These are phyloP conservation scores for Drosophila chauvacae DNA, from an alignment of 1,140 invertebrate species.

Conservation along the genomic window DNA sequence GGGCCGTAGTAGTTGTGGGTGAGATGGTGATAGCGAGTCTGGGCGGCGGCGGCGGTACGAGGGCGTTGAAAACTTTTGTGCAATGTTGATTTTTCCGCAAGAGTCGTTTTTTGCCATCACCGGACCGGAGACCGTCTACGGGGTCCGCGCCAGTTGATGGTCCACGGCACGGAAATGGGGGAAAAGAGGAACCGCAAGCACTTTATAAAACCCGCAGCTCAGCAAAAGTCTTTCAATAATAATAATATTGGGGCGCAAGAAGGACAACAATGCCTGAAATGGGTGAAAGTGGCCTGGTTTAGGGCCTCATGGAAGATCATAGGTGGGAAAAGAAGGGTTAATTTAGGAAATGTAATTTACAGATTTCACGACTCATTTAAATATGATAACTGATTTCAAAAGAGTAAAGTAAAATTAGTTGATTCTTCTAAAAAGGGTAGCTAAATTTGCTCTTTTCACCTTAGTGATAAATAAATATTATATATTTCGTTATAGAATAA, in stretches of 20 bases:
- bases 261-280: constrained; percentile 46
- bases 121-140: constrained; percentile 57
- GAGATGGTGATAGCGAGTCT: constrained; percentile 13
- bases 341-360: not conserved
- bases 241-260: constrained; percentile 74
- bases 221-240: constrained; percentile 77
- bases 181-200: constrained; percentile 58
- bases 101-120: constrained; percentile 73
- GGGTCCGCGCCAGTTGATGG: constrained; percentile 19
- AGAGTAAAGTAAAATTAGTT: not conserved
- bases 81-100: constrained; percentile 83
- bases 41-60: constrained; percentile 26
- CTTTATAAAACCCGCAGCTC: constrained; percentile 75
- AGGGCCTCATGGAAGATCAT: constrained; percentile 9
- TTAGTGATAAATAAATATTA: too few species aligned
- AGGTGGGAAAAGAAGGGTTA: constrained; percentile 12
- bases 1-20: constrained; percentile 10
- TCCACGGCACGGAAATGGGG: constrained; percentile 13
- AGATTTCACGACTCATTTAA: not conserved
- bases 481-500: too few species aligned
- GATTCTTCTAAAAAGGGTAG: not conserved
- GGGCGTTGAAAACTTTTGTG: constrained; percentile 72
- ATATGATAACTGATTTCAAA: not conserved
- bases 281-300: constrained; percentile 56
- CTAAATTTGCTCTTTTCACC: too few species aligned